Evolutionary conservation across 2,888 invertebrate species (phyloP).

Genomic region (Thyatira batis): DNA sequence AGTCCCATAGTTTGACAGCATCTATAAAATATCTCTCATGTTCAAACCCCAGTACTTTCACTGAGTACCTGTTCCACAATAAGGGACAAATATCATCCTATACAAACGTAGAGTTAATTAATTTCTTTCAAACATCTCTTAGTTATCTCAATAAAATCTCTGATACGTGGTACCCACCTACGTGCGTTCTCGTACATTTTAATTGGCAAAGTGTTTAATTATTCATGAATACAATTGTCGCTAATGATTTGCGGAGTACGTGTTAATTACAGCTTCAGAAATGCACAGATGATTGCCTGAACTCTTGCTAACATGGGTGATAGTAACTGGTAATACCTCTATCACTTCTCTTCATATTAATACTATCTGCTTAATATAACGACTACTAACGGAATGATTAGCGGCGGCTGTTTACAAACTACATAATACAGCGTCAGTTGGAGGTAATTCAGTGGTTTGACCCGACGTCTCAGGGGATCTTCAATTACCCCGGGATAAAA

Average conservation of each 20-base stretch:
- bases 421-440: too few relatives aligned
- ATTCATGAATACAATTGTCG: conserved; percentile 34
- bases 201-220: conserved; percentile 29
- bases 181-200: conserved; percentile 27
- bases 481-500: too few relatives aligned
- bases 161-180: conserved; percentile 7
- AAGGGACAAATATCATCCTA: neutral
- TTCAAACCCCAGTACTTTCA: too few relatives aligned
- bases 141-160: neutral
- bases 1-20: too few relatives aligned
- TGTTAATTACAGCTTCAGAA: conserved; percentile 32
- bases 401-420: too few relatives aligned
- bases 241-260: conserved; percentile 36
- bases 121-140: neutral
- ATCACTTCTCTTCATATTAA: too few relatives aligned
- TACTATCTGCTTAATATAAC: too few relatives aligned
- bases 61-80: too few relatives aligned
- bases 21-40: too few relatives aligned
- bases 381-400: too few relatives aligned
- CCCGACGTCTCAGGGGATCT: too few relatives aligned
- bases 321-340: neutral
- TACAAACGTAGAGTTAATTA: neutral
- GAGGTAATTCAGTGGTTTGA: too few relatives aligned
- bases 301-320: neutral
- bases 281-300: neutral